Evolutionary conservation across 2,113 vertebrate species (phyloP).

Genomic region (Chaetops frenatus): DNA sequence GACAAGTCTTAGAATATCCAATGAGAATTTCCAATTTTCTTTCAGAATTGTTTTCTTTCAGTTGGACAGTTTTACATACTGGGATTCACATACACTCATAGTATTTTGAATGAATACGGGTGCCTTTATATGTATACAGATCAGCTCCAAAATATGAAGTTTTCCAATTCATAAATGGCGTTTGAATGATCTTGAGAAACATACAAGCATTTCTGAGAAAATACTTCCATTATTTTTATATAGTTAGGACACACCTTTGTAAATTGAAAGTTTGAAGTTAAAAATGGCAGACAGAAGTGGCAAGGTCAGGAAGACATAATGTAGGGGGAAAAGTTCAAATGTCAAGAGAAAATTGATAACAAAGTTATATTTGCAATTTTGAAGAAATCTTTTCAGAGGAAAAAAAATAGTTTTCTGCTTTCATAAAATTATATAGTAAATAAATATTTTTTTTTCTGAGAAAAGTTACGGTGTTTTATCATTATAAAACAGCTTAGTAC

Average conservation of each 20-base stretch:
- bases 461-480: background rate
- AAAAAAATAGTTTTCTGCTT: too few relatives aligned
- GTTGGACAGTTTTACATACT: background rate
- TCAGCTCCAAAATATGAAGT: background rate
- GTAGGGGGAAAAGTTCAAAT: too few relatives aligned
- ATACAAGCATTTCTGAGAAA: too few relatives aligned
- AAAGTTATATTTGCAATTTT: too few relatives aligned
- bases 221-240: too few relatives aligned
- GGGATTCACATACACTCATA: background rate
- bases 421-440: too few relatives aligned
- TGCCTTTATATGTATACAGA: background rate
- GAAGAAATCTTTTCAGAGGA: too few relatives aligned
- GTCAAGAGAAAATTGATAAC: too few relatives aligned
- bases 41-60: background rate
- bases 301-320: too few relatives aligned
- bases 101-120: background rate
- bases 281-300: too few relatives aligned
- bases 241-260: too few relatives aligned
- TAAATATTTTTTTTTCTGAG: background rate
- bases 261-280: too few relatives aligned
- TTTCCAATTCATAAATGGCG: background rate
- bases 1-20: background rate
- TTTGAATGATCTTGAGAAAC: background rate
- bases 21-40: background rate
- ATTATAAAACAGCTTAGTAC: background rate